Evolutionary conservation across 2,113 vertebrate species (phyloP).

Genomic region (Alethe castanea): DNA sequence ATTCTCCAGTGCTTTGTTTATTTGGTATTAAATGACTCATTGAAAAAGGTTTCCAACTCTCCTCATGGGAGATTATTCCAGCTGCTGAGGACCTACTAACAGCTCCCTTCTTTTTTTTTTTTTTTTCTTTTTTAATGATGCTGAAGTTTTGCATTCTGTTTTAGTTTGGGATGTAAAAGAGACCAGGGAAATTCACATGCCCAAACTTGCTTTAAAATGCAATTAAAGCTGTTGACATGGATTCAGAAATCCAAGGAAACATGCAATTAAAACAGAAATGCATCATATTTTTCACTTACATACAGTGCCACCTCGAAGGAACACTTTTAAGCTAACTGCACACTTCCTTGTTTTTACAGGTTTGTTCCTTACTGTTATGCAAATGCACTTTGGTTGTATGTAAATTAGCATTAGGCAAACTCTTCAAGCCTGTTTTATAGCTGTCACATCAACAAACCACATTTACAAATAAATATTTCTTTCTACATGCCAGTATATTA

Average conservation of each 20-base stretch:
- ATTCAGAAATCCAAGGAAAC: neutral
- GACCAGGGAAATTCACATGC: neutral
- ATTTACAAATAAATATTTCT: conserved; percentile 34
- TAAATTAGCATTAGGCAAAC: neutral
- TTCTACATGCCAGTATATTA: neutral
- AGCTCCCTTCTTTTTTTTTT: neutral
- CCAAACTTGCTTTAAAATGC: neutral
- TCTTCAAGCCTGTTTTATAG: neutral
- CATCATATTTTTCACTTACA: neutral
- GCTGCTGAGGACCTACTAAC: neutral
- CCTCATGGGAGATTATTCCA: conserved; percentile 14
- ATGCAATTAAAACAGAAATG: neutral
- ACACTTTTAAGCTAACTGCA: neutral
- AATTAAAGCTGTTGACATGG: neutral
- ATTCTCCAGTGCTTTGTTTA: conserved; percentile 61
- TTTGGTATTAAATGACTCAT: conserved; percentile 51
- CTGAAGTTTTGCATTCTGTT: conserved; percentile 14
- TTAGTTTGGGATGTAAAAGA: neutral
- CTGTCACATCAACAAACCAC: neutral
- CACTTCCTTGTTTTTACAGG: neutral
- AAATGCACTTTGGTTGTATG: conserved; percentile 21
- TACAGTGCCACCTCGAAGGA: fast-evolving
- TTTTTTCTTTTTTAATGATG: neutral
- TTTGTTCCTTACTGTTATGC: conserved; percentile 1
- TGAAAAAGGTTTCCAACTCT: conserved; percentile 45